Base-by-base conservation (phyloP, 2,888 invertebrate species). In the Pollenia angustigena region DNA sequence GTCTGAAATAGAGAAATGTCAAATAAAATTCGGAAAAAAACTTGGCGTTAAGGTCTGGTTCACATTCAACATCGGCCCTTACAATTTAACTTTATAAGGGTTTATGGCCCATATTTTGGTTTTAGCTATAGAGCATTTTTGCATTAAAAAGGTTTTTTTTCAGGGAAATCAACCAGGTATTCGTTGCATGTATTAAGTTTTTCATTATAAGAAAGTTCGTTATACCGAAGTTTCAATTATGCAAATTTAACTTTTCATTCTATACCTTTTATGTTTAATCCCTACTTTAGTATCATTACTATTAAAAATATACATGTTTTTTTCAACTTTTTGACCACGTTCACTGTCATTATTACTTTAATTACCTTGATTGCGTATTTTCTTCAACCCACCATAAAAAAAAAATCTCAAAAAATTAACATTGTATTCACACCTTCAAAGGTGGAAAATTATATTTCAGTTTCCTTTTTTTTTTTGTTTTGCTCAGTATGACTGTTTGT, bases 241-340 rank as follows among this genome's bases (percentile, higher is more conserved):
- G 32, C 58, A 58, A 40, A 58, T 32, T 32, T 18, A 54, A 8
- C 54, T n/a, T 64, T 14, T 4, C 7, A 12, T 58, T 12, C 12
- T 58, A 2, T 7, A 12, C 46, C n/a, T 44, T 18, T 23, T 62
- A 54, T 64, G 92, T 93, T 93, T 2, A 3, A 93, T 92, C 93
- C 93, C 93, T 93, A 92, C 92, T 92, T 93, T 92, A 92, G 92
- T 10, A 18, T 74, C 74, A 81, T 74, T 81, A 66, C 6, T 32
- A 50, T 68, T 32, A 44, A 60, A 46, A 23, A 18, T 40, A 6
- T 14, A 6, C 40, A 50, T 12, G 23, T 14, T 23, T 18, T 44
- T 68, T 75, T 79, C 54, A 50, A 60, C 23, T 72, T 79, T 72
- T 78, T 48, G 79, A 74, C 79, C 84, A 85, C 84, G 84, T 85